A percentile compares a stretch with the other conserved stretches of the same genome.
These are phyloP conservation scores for Actenoides lindsayi DNA, from an alignment of 2,113 vertebrate genomes.

Conservation along the genomic window DNA sequence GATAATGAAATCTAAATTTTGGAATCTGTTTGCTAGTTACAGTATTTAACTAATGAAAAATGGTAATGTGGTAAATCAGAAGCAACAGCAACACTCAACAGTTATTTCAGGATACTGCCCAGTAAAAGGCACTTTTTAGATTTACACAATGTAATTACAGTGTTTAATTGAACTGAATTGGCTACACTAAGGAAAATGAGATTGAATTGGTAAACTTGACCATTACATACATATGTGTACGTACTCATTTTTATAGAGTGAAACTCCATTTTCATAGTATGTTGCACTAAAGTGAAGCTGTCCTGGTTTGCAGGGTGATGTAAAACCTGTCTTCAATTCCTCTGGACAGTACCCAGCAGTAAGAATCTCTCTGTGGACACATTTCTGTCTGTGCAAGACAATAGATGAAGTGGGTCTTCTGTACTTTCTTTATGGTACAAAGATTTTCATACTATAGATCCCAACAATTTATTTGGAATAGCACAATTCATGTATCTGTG, in stretches of 20 bases:
- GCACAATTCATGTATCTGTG: background rate
- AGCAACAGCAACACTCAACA: background rate
- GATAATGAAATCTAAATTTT: conserved; percentile 26
- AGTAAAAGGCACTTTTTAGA: background rate
- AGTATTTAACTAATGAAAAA: background rate
- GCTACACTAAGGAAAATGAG: background rate
- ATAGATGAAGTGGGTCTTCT: background rate
- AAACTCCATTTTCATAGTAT: background rate
- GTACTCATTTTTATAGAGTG: background rate
- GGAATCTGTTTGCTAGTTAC: background rate
- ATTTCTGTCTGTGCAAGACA: background rate
- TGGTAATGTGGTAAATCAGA: background rate
- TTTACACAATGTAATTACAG: background rate
- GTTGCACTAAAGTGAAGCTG: background rate
- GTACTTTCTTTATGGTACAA: background rate
- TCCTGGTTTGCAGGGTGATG: background rate
- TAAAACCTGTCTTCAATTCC: background rate
- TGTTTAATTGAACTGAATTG: background rate
- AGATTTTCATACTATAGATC: background rate
- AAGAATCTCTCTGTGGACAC: background rate
- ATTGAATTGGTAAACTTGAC: background rate
- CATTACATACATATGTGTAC: background rate
- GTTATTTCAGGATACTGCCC: background rate
- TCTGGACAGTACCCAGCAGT: background rate
- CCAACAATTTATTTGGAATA: background rate